Conservation (phyloP, 2,797 vertebrate species). For the Mormyrops attenuatus region DNA sequence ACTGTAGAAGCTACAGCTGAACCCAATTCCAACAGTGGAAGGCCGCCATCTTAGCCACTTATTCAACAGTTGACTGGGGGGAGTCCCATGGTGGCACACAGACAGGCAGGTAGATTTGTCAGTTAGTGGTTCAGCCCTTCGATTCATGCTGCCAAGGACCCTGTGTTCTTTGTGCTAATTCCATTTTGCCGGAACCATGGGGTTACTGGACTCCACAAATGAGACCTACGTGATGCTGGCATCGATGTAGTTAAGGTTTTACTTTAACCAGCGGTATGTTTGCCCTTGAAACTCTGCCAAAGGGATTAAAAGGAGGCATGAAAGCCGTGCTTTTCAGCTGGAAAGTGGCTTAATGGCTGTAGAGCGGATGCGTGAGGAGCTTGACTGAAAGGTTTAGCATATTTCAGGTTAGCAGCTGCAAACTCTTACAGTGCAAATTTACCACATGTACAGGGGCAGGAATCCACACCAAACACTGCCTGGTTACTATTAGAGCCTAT, state of each 20-base stretch:
- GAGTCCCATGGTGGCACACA: neutral
- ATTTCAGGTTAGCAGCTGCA: conserved; percentile 5
- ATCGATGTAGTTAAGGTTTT: neutral
- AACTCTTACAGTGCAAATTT: neutral
- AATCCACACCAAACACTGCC: neutral
- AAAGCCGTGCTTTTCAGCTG: conserved; percentile 3
- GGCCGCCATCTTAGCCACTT: neutral
- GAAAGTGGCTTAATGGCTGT: conserved; percentile 18
- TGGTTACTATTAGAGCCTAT: neutral
- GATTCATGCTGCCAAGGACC: neutral
- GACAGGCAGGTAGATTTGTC: neutral
- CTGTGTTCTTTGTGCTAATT: neutral
- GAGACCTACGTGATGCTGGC: neutral
- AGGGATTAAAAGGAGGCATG: conserved; percentile 15
- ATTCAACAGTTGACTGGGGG: neutral
- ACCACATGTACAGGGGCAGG: neutral
- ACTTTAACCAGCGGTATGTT: neutral
- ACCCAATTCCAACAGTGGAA: neutral
- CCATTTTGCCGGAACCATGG: neutral
- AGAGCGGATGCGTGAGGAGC: neutral
- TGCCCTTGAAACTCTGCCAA: conserved; percentile 1
- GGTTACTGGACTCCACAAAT: neutral
- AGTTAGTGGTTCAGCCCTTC: neutral
- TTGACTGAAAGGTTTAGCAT: neutral
- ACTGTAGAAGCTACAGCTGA: neutral